These are phyloP conservation scores for Lophochroa leadbeateri DNA, from an alignment of 2,113 vertebrate species.

Conservation along the genomic window DNA sequence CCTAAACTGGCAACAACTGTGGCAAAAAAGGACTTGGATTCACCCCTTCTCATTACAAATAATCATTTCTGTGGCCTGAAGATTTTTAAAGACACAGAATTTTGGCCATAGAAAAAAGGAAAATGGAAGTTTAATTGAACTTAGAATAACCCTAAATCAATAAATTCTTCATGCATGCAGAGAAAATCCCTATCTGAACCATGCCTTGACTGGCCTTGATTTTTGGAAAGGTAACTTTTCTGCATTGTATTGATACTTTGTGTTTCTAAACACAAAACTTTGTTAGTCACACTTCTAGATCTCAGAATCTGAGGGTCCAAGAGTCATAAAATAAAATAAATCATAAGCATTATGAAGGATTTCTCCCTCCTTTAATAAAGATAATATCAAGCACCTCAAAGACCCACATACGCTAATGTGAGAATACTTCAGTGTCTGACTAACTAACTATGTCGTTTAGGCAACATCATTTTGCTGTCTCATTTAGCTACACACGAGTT, in stretches of 20 bases:
- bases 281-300: neutral
- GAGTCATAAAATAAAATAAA: neutral
- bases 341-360: neutral
- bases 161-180: neutral
- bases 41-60: neutral
- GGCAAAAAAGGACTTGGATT: neutral
- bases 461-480: neutral
- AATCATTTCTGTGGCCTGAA: neutral
- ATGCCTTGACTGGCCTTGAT: neutral
- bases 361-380: neutral
- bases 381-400: neutral
- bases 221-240: neutral
- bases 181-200: neutral
- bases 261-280: neutral
- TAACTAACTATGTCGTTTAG: neutral
- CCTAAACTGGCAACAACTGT: neutral
- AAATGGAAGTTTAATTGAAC: neutral
- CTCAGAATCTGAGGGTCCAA: neutral
- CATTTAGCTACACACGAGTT: neutral
- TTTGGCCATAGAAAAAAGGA: neutral
- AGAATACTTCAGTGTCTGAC: neutral
- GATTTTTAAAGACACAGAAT: neutral
- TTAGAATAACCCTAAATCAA: neutral
- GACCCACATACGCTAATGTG: neutral
- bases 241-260: neutral